Evolutionary conservation across 2,888 invertebrate genomes (phyloP).

Genomic region (Cotesia congregata): DNA sequence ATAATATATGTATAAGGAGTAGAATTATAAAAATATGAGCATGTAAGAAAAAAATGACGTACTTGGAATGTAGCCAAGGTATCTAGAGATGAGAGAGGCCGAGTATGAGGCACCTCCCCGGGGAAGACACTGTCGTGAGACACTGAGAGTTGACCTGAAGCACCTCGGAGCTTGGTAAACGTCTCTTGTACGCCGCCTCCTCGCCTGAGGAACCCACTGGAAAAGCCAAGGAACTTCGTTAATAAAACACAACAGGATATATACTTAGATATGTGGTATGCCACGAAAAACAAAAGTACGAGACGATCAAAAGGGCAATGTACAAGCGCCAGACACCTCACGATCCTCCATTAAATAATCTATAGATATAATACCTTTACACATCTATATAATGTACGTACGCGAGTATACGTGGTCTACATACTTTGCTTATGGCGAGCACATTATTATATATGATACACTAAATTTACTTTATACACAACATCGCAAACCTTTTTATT

Average conservation of each 20-base stretch:
- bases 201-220: constrained; percentile 61
- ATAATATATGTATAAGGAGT: background rate
- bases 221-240: constrained; percentile 48
- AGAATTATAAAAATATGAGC: background rate
- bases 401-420: background rate
- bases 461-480: background rate
- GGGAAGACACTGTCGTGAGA: constrained; percentile 95
- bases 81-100: constrained; percentile 65
- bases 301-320: constrained; percentile 6
- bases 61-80: constrained; percentile 65
- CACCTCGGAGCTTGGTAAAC: constrained; percentile 65
- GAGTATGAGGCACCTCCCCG: constrained; percentile 73
- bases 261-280: background rate
- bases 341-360: background rate
- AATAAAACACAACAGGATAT: constrained; percentile 32
- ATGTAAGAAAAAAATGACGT: constrained; percentile 43
- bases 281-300: constrained; percentile 5
- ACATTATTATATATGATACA: background rate
- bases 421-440: constrained; percentile 1
- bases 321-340: constrained; percentile 9
- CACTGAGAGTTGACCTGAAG: constrained; percentile 79
- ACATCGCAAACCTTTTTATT: background rate
- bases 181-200: constrained; percentile 59
- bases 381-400: constrained; percentile 17
- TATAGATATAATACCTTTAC: background rate